phyloP scores from a whole-genome alignment of 2,113 vertebrate species.

The Ornithorhynchus anatinus region DNA sequence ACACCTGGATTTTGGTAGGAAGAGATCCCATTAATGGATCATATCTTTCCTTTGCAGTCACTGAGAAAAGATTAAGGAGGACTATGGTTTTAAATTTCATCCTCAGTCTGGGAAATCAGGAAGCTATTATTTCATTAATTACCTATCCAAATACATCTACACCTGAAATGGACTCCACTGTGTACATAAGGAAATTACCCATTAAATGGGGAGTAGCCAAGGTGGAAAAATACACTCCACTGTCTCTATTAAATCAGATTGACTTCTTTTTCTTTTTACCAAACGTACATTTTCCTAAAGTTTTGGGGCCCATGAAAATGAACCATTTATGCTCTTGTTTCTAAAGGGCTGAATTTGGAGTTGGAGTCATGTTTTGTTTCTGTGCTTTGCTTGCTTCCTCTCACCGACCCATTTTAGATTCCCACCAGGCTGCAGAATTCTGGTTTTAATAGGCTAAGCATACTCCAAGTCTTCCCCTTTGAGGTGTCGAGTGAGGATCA shows the following conservation, averaged over 20 bases:
- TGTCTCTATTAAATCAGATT: conserved; percentile 17
- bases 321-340: background rate
- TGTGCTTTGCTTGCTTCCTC: too few species aligned
- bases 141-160: conserved; percentile 14
- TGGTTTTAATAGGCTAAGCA: too few species aligned
- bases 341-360: background rate
- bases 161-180: conserved; percentile 7
- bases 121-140: conserved; percentile 39
- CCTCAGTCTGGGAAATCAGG: background rate
- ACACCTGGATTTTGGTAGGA: background rate
- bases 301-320: conserved; percentile 8
- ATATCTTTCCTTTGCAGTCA: background rate
- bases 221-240: conserved; percentile 2
- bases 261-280: background rate
- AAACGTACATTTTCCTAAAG: conserved; percentile 7
- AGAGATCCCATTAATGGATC: background rate
- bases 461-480: too few species aligned
- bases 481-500: too few species aligned
- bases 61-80: background rate
- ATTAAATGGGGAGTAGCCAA: conserved; percentile 28
- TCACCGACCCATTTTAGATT: too few species aligned
- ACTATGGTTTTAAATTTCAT: conserved; percentile 23
- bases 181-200: conserved; percentile 46
- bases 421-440: too few species aligned
- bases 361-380: background rate